Conservation (phyloP, 2,888 invertebrate genomes). For the Smittia sp. region DNA sequence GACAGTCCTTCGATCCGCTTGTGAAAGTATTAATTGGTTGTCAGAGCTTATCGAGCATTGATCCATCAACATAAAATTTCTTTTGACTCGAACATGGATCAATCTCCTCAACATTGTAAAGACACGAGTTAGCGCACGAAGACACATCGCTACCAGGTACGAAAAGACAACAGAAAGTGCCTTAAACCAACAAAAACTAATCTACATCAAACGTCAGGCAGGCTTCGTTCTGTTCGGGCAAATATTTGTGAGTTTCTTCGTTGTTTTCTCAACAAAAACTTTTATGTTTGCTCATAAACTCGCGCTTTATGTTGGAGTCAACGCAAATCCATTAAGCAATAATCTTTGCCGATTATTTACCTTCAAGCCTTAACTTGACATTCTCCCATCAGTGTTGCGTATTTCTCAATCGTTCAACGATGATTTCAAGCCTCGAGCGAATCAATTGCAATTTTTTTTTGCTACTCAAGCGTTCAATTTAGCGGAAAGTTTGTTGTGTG, state of each 20-base stretch:
- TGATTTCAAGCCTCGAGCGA: not conserved
- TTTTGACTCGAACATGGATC: not conserved
- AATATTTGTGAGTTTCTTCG: not conserved
- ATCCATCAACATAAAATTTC: not conserved
- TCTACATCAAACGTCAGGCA: not conserved
- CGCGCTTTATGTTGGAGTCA: not conserved
- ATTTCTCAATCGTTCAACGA: not conserved
- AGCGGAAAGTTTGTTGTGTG: not conserved
- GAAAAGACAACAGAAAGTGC: not conserved
- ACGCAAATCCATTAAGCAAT: not conserved
- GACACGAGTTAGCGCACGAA: no score
- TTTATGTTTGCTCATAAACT: not conserved
- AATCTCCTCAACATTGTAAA: not conserved
- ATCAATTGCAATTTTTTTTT: not conserved
- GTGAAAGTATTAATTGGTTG: conserved; percentile 9
- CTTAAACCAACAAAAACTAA: conserved; percentile 10
- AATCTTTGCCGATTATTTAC: conserved; percentile 9
- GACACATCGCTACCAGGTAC: not conserved
- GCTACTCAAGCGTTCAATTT: not conserved
- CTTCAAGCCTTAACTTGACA: not conserved
- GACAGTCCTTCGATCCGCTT: not conserved
- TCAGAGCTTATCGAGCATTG: not conserved
- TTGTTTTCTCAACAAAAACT: not conserved
- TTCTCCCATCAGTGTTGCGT: not conserved
- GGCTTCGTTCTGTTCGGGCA: not conserved